phyloP scores from a whole-genome alignment of 1,140 invertebrate genomes.

The Heterodera schachtii region DNA sequence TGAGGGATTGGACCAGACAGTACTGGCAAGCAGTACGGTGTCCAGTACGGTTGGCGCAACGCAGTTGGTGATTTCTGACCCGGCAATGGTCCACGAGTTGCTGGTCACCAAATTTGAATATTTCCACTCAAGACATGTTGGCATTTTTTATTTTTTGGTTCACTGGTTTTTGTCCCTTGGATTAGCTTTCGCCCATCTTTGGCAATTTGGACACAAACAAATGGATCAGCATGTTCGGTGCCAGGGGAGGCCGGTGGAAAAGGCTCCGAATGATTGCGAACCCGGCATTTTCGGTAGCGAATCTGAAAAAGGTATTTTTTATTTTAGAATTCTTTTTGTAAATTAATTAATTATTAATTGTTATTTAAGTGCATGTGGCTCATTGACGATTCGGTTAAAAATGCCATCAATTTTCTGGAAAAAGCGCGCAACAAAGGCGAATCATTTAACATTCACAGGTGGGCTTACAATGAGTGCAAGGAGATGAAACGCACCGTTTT shows the following conservation, averaged over 20 bases:
- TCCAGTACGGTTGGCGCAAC: conserved; percentile 35
- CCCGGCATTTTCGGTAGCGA: conserved; percentile 65
- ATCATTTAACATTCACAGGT: conserved; percentile 11
- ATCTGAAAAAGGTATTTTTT: conserved; percentile 8
- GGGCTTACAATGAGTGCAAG: not conserved
- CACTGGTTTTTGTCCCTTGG: too few species aligned
- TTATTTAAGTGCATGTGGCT: not conserved
- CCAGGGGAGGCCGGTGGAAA: conserved; percentile 66
- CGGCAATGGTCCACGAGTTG: conserved; percentile 29
- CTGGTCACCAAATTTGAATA: conserved; percentile 35
- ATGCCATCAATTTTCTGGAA: conserved; percentile 6
- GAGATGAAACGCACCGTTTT: too few species aligned
- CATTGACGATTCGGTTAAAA: conserved; percentile 14
- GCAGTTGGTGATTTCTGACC: conserved; percentile 25
- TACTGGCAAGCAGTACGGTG: conserved; percentile 43
- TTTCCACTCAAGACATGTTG: conserved; percentile 30
- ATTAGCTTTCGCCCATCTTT: conserved; percentile 30
- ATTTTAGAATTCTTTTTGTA: too few species aligned
- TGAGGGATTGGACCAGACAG: conserved; percentile 38
- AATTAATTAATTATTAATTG: not conserved
- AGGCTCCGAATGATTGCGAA: conserved; percentile 67
- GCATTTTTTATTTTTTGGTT: too few species aligned
- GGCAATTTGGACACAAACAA: conserved; percentile 41
- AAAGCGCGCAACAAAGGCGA: not conserved
- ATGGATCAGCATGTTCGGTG: conserved; percentile 53